Evolutionary conservation across 2,113 vertebrate species (phyloP).

Genomic region (Acanthisitta chloris): DNA sequence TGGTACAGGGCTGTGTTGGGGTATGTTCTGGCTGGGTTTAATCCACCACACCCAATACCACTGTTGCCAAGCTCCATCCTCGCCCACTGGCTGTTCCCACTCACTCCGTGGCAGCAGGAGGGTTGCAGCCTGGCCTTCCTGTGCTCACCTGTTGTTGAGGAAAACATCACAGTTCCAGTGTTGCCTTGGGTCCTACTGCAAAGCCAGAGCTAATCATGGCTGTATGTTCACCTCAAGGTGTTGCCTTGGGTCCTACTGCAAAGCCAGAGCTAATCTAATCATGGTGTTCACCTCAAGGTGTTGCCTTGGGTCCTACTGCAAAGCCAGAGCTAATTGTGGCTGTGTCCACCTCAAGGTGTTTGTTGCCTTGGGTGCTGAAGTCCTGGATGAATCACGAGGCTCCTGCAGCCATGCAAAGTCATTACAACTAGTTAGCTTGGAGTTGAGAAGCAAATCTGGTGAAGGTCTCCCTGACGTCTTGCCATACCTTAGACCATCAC

Average conservation of each 20-base stretch:
- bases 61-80: background rate
- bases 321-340: no score
- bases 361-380: background rate
- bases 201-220: background rate
- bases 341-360: no score
- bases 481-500: accelerated
- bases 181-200: accelerated
- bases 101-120: accelerated
- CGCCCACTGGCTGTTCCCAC: background rate
- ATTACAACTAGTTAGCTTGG: background rate
- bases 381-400: accelerated
- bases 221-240: accelerated
- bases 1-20: no score
- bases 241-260: no score
- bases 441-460: background rate
- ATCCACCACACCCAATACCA: no score
- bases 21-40: no score
- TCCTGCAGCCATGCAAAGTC: background rate
- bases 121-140: background rate
- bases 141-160: background rate
- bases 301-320: no score
- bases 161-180: accelerated
- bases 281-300: no score
- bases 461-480: background rate
- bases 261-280: no score